Evolutionary conservation across 2,797 vertebrate species (phyloP).

Genomic region (Chiroxiphia lanceolata): DNA sequence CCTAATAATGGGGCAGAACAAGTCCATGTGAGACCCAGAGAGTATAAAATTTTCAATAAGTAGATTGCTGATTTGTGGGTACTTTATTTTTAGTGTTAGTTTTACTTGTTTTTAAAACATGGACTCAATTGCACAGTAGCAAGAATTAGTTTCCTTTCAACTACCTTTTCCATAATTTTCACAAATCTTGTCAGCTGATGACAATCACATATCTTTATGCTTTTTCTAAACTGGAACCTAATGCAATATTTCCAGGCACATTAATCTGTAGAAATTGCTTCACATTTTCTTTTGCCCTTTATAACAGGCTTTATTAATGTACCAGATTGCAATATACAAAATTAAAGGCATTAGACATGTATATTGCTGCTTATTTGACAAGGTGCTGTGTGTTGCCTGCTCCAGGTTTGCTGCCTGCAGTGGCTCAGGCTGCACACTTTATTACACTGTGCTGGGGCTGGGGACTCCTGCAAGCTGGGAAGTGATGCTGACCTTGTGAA

Average conservation of each 20-base stretch:
- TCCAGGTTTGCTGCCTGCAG: not conserved
- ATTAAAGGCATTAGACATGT: constrained; percentile 26
- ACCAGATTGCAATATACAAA: not conserved
- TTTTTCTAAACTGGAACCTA: not conserved
- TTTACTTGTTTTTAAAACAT: not conserved
- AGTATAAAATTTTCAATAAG: not conserved
- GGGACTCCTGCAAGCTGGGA: not conserved
- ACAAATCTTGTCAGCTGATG: not conserved
- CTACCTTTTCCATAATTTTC: not conserved
- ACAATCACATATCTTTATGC: not conserved
- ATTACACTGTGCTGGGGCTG: not conserved
- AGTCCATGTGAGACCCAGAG: not conserved
- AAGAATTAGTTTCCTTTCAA: not conserved
- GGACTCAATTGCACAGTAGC: not conserved
- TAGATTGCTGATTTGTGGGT: not conserved
- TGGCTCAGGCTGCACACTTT: not conserved
- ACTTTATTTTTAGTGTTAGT: too few species aligned
- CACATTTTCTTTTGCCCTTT: not conserved
- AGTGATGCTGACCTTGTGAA: not conserved
- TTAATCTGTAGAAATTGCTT: not conserved
- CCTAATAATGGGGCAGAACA: not conserved
- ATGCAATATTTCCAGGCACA: not conserved
- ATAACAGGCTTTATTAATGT: not conserved
- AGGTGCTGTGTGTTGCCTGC: not conserved
- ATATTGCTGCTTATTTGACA: not conserved